Evolutionary conservation across 1,140 invertebrate species (phyloP).

Genomic region (Meloidogyne floridensis): DNA sequence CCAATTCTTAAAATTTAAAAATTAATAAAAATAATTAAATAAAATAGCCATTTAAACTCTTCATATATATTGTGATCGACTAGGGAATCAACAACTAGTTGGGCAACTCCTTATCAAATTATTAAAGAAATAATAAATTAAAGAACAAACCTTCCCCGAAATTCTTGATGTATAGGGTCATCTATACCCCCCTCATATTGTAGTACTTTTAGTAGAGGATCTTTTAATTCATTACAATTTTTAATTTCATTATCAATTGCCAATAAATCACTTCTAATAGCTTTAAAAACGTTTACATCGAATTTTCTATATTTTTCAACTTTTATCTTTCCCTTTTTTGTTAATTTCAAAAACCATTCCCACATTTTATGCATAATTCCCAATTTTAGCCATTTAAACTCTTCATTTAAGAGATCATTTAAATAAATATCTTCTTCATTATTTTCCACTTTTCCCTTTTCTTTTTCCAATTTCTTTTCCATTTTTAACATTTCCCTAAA

Average conservation of each 20-base stretch:
- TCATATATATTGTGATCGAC: too few relatives aligned
- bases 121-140: too few relatives aligned
- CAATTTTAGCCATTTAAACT: neutral
- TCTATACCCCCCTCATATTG: neutral
- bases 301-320: neutral
- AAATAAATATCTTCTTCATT: neutral
- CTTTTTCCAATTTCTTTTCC: neutral
- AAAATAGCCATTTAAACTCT: too few relatives aligned
- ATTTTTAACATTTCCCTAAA: neutral
- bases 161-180: neutral
- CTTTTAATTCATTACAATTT: neutral
- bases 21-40: too few relatives aligned
- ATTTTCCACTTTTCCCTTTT: neutral
- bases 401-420: neutral
- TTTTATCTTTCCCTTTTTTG: neutral
- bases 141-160: too few relatives aligned
- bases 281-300: neutral
- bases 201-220: neutral
- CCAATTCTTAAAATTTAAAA: neutral
- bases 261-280: neutral
- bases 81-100: neutral
- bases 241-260: neutral
- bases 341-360: neutral
- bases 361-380: neutral
- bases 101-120: too few relatives aligned